A percentile compares a stretch with the other conserved stretches of the same genome.
Evolutionary conservation across 2,888 invertebrate species (phyloP).

Genomic region (Mystacides longicornis): DNA sequence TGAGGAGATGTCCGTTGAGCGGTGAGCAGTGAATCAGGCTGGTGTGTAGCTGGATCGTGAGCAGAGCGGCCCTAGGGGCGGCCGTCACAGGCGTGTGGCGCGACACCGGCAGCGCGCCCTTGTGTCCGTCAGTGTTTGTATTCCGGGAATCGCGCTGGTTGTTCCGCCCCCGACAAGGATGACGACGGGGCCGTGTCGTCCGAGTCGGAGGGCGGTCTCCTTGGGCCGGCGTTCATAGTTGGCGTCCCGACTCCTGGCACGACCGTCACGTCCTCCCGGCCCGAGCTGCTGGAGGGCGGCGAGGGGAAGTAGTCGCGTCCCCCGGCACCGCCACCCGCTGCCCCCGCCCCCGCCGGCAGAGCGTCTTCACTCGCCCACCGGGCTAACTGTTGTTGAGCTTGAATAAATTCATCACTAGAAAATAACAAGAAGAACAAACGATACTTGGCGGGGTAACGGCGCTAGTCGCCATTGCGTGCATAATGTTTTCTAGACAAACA

Average conservation of each 20-base stretch:
- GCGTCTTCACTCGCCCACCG: slow-evolving; percentile 90
- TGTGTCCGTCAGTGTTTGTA: slow-evolving; percentile 64
- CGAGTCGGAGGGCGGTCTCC: slow-evolving; percentile 32
- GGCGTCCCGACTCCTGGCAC: slow-evolving; percentile 32
- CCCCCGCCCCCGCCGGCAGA: slow-evolving; percentile 49
- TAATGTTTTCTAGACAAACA: slow-evolving; percentile 9
- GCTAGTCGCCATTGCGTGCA: slow-evolving; percentile 14
- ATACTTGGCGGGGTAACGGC: slow-evolving; percentile 28
- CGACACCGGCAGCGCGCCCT: slow-evolving; percentile 30
- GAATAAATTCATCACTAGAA: slow-evolving; percentile 96
- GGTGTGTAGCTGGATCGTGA: slow-evolving; percentile 1
- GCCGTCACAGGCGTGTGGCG: slow-evolving; percentile 29
- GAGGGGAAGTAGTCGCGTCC: slow-evolving; percentile 49
- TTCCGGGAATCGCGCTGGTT: slow-evolving; percentile 59
- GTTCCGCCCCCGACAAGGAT: slow-evolving; percentile 34
- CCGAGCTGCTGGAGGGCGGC: slow-evolving; percentile 34
- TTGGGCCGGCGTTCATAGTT: slow-evolving; percentile 39
- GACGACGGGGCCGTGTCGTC: slow-evolving; percentile 37
- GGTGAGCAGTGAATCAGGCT: slow-evolving; percentile 14
- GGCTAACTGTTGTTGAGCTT: slow-evolving; percentile 94
- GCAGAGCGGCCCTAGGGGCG: slow-evolving; percentile 21
- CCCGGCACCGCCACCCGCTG: slow-evolving; percentile 41
- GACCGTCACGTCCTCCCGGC: slow-evolving; percentile 38
- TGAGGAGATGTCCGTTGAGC: background rate
- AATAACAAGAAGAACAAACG: slow-evolving; percentile 72